Evolutionary conservation across 2,888 invertebrate species (phyloP).

Genomic region (Periphyllus acericola): DNA sequence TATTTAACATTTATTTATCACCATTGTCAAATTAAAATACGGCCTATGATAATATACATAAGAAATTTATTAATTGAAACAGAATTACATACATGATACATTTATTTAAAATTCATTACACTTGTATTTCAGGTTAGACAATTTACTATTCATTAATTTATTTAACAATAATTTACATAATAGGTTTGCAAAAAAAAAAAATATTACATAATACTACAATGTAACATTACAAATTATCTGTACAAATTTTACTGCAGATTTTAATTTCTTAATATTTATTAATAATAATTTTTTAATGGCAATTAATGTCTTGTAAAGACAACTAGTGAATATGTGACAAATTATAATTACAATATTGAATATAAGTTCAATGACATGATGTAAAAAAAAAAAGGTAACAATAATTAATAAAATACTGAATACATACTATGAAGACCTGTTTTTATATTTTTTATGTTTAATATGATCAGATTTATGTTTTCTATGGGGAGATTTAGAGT

Average conservation of each 20-base stretch:
- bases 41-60: too few relatives aligned
- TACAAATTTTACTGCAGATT: background rate
- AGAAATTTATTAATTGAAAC: too few relatives aligned
- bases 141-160: too few relatives aligned
- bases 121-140: too few relatives aligned
- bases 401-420: background rate
- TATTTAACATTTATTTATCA: too few relatives aligned
- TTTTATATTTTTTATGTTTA: slow-evolving; percentile 48
- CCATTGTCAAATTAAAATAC: too few relatives aligned
- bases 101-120: too few relatives aligned
- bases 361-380: background rate
- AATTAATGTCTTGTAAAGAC: background rate
- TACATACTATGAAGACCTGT: slow-evolving; percentile 33
- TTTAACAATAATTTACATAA: background rate
- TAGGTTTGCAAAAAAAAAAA: background rate
- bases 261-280: background rate
- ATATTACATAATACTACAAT: too few relatives aligned
- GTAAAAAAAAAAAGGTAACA: background rate
- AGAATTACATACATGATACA: too few relatives aligned
- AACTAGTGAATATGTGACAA: background rate
- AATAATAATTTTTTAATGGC: background rate
- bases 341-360: background rate
- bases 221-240: too few relatives aligned
- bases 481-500: slow-evolving; percentile 54
- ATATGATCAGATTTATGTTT: slow-evolving; percentile 55